Evolutionary conservation across 2,888 invertebrate species (phyloP).

Genomic region (Galerucella calmariensis): DNA sequence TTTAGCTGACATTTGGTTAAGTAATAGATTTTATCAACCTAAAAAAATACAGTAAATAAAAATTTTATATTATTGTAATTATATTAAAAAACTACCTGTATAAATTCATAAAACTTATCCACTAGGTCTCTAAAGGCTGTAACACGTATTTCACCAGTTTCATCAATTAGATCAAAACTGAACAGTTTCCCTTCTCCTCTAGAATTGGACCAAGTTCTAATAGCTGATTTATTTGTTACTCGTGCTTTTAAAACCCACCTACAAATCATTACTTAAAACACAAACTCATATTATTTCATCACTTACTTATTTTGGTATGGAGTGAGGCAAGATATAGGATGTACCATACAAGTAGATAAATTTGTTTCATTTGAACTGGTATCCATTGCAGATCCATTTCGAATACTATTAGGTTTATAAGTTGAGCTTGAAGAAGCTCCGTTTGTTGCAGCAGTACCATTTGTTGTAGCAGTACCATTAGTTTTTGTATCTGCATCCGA

Average conservation of each 20-base stretch:
- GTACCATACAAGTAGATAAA: constrained; percentile 66
- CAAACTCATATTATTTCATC: background rate
- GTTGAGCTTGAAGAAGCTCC: constrained; percentile 22
- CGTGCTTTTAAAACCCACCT: constrained; percentile 94
- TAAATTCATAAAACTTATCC: constrained; percentile 88
- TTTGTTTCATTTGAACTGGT: constrained; percentile 13
- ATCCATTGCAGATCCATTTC: constrained; percentile 26
- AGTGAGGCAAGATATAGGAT: constrained; percentile 87
- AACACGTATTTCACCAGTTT: constrained; percentile 91
- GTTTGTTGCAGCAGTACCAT: too few relatives aligned
- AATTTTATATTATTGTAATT: background rate
- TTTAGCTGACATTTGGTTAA: constrained; percentile 88
- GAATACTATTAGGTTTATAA: constrained; percentile 23
- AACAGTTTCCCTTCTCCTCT: constrained; percentile 94
- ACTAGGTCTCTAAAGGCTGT: constrained; percentile 90
- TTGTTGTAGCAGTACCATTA: constrained; percentile 21
- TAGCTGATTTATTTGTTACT: constrained; percentile 82
- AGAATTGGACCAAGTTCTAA: constrained; percentile 92
- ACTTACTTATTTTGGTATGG: constrained; percentile 91
- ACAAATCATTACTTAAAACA: constrained; percentile 35
- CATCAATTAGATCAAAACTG: constrained; percentile 91
- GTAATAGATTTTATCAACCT: constrained; percentile 84
- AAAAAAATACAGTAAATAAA: constrained; percentile 13
- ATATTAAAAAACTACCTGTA: constrained; percentile 73
- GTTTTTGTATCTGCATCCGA: constrained; percentile 45